These are phyloP conservation scores for Arenaria interpres DNA, from an alignment of 2,113 vertebrate species.

Conservation along the genomic window DNA sequence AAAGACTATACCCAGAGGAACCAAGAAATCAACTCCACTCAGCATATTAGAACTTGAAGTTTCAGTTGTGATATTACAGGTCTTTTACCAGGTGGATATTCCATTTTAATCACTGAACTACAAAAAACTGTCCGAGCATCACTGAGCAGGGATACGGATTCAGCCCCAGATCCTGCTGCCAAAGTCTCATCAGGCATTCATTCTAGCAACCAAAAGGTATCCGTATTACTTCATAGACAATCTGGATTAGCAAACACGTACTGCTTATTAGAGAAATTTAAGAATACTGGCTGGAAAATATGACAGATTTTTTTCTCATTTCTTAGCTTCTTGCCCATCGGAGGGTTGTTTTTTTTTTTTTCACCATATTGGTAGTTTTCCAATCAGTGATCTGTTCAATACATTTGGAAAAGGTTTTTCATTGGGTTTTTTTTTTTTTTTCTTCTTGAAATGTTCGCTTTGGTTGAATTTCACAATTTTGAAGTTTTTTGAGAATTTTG, in stretches of 20 bases:
- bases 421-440: not conserved
- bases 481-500: not conserved
- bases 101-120: not conserved
- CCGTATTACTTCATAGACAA: not conserved
- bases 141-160: not conserved
- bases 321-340: not conserved
- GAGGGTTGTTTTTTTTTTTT: not conserved
- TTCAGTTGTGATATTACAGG: not conserved
- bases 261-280: slow-evolving; percentile 2
- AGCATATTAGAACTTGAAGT: not conserved
- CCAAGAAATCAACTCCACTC: not conserved
- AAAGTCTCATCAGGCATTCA: not conserved
- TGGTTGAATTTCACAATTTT: not conserved
- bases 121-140: not conserved
- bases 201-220: not conserved
- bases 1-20: not conserved
- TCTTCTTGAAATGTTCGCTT: not conserved
- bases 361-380: not conserved
- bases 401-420: not conserved
- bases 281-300: slow-evolving; percentile 11
- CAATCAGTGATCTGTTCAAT: slow-evolving; percentile 16
- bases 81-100: not conserved
- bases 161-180: not conserved
- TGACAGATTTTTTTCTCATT: slow-evolving; percentile 4
- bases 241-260: not conserved